Conservation (phyloP, 2,113 vertebrate genomes). For the Silurus asotus region DNA sequence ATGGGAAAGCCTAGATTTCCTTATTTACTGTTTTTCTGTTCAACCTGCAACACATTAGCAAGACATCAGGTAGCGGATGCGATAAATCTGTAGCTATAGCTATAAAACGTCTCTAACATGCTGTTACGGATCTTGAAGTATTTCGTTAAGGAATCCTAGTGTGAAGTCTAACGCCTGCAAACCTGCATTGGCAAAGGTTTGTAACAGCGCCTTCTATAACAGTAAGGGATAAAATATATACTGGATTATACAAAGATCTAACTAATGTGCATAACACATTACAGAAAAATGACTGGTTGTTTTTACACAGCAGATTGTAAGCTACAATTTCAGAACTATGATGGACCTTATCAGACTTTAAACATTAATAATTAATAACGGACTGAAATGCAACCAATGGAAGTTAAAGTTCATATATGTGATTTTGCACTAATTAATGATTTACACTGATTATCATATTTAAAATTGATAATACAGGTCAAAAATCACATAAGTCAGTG, state of each 20-base stretch:
- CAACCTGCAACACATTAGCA: background rate
- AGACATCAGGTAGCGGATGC: background rate
- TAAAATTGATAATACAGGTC: no score
- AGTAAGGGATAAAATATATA: background rate
- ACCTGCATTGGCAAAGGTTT: background rate
- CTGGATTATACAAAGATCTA: background rate
- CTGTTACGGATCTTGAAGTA: background rate
- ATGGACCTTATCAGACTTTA: background rate
- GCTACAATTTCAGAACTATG: background rate
- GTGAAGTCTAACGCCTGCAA: background rate
- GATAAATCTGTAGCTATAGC: no score
- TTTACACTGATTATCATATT: background rate
- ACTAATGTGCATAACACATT: background rate
- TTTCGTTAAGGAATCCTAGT: background rate
- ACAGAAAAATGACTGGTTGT: background rate
- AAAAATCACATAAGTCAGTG: background rate
- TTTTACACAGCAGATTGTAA: background rate
- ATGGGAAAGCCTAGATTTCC: constrained; percentile 60
- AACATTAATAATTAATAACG: background rate
- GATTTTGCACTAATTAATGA: background rate
- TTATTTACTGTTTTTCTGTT: constrained; percentile 8
- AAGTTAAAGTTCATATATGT: background rate
- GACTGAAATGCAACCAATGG: background rate
- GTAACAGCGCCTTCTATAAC: no score
- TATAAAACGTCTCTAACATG: background rate